A percentile compares a stretch with the other conserved stretches of the same genome.
These are phyloP conservation scores for Philotrypesis tridentata DNA, from an alignment of 1,140 invertebrate species.

Conservation along the genomic window DNA sequence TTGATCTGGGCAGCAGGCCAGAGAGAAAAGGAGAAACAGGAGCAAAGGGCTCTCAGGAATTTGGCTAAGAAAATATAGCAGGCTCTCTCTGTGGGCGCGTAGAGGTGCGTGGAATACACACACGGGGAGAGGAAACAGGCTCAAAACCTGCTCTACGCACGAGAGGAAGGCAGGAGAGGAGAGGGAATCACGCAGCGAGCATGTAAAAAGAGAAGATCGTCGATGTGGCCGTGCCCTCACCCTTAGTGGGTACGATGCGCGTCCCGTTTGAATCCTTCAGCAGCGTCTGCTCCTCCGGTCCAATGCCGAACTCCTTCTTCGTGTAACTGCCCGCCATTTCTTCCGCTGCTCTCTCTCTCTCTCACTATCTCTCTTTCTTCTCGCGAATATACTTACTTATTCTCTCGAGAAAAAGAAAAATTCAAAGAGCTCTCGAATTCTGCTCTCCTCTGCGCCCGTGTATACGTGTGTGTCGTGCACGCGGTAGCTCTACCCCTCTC, in stretches of 20 bases:
- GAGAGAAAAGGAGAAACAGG: conserved; percentile 22
- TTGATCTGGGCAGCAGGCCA: conserved; percentile 1
- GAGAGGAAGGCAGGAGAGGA: neutral
- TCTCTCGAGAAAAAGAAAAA: neutral
- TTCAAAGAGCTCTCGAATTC: neutral
- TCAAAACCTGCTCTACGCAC: neutral
- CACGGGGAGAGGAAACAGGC: neutral
- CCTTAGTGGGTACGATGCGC: conserved; percentile 63
- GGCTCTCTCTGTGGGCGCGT: neutral
- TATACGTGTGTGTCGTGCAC: neutral
- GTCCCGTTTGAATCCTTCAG: conserved; percentile 67
- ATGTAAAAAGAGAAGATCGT: neutral
- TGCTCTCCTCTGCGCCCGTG: no score
- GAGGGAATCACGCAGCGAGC: neutral
- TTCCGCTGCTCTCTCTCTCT: neutral
- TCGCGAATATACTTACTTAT: no score
- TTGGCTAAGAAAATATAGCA: conserved; percentile 19
- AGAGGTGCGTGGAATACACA: neutral
- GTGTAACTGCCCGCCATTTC: conserved; percentile 70
- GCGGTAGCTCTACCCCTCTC: neutral
- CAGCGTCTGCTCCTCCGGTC: conserved; percentile 68
- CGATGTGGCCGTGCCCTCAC: conserved; percentile 52
- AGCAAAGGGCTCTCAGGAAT: conserved; percentile 23
- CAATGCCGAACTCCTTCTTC: conserved; percentile 66
- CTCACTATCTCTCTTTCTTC: no score